Conservation (phyloP, 2,888 invertebrate genomes). For the Trissolcus japonicus region DNA sequence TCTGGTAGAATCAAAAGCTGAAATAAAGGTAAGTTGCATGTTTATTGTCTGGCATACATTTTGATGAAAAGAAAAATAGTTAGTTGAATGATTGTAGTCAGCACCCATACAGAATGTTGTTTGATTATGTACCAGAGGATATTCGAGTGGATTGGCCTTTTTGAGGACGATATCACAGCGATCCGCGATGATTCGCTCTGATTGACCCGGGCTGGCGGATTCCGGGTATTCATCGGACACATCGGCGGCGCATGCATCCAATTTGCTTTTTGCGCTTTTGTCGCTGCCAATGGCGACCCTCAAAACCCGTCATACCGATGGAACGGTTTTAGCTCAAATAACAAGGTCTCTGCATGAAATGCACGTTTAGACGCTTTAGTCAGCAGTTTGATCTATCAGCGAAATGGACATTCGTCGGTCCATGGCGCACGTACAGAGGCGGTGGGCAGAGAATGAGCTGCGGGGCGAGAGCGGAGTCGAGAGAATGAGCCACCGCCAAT, state of each 20-base stretch:
- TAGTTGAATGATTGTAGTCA: no score
- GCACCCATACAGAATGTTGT: no score
- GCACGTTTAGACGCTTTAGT: conserved; percentile 70
- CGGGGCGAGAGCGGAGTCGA: conserved; percentile 49
- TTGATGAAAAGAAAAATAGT: no score
- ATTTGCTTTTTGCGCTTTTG: conserved; percentile 42
- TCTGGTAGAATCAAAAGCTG: no score
- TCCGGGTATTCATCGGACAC: conserved; percentile 10
- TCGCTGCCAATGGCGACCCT: conserved; percentile 25
- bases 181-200: neutral
- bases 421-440: conserved; percentile 36
- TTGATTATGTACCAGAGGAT: no score
- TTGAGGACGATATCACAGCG: neutral
- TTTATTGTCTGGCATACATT: no score
- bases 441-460: conserved; percentile 43
- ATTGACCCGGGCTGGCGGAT: conserved; percentile 15
- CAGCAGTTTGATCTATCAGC: conserved; percentile 73
- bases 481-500: conserved; percentile 66
- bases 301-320: conserved; percentile 26
- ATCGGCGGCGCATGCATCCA: conserved; percentile 32
- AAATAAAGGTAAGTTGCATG: no score
- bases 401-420: conserved; percentile 72
- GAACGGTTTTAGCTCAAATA: conserved; percentile 27
- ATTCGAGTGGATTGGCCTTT: neutral
- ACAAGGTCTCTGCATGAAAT: conserved; percentile 51